These are phyloP conservation scores for Chrysolina haemoptera DNA, from an alignment of 2,888 invertebrate species.

Conservation along the genomic window DNA sequence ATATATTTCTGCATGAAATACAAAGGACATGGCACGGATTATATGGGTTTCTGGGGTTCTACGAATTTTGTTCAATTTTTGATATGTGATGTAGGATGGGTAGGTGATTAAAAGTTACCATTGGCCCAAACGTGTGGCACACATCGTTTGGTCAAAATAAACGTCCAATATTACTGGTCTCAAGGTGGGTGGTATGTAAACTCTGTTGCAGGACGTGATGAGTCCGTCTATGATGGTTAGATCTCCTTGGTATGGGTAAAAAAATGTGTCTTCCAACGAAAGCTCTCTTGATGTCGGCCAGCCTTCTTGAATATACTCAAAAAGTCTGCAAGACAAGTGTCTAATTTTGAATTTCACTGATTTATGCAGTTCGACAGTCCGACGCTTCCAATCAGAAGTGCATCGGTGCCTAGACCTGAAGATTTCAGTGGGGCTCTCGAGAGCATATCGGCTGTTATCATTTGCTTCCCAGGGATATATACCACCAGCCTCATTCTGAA, in stretches of 20 bases:
- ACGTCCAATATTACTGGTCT: not conserved
- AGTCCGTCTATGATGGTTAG: not conserved
- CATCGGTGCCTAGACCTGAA: not conserved
- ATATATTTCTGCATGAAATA: too few species aligned
- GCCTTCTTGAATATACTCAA: too few species aligned
- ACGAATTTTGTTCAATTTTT: too few species aligned
- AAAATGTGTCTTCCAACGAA: too few species aligned
- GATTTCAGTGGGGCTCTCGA: not conserved
- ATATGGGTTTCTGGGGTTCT: too few species aligned
- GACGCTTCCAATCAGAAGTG: not conserved
- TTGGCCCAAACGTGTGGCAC: too few species aligned
- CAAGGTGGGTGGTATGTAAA: not conserved
- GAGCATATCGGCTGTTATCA: not conserved
- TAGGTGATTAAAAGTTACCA: too few species aligned
- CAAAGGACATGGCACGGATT: too few species aligned
- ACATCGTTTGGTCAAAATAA: too few species aligned
- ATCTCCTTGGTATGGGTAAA: not conserved
- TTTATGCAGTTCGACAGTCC: not conserved
- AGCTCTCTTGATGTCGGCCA: too few species aligned
- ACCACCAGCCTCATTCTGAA: not conserved
- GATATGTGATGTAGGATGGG: too few species aligned
- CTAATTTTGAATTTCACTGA: not conserved
- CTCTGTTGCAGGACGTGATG: not conserved
- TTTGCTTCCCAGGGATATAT: not conserved
- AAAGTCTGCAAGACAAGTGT: not conserved